phyloP scores from a whole-genome alignment of 2,888 invertebrate genomes.

The Erebia epiphron region DNA sequence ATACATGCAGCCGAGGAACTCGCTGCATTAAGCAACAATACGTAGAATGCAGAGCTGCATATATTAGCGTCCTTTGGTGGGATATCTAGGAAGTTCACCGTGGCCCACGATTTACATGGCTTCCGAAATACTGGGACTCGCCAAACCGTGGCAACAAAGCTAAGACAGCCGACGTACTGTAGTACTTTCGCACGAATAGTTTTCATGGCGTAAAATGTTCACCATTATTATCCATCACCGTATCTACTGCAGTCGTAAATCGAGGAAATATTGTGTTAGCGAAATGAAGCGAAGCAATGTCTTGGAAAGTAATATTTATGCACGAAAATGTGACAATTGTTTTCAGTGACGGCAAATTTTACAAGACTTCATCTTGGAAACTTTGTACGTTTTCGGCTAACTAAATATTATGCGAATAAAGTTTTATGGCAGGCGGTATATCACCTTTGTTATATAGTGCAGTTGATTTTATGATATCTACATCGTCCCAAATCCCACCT shows the following conservation, averaged over 20 bases:
- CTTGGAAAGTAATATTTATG: slow-evolving; percentile 33
- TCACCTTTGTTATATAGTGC: neutral
- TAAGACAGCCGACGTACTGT: slow-evolving; percentile 38
- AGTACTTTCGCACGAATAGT: slow-evolving; percentile 41
- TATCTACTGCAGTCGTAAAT: slow-evolving; percentile 29
- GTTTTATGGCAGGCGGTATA: too few species aligned
- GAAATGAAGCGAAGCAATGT: slow-evolving; percentile 28
- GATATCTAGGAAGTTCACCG: slow-evolving; percentile 76
- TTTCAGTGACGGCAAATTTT: slow-evolving; percentile 19
- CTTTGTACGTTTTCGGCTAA: neutral
- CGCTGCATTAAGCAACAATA: slow-evolving; percentile 75
- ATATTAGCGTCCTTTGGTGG: slow-evolving; percentile 80
- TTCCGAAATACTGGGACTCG: slow-evolving; percentile 73
- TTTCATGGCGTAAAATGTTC: slow-evolving; percentile 36
- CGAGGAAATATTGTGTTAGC: slow-evolving; percentile 29
- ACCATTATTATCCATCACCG: slow-evolving; percentile 37
- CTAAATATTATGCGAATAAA: too few species aligned
- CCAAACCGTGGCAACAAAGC: slow-evolving; percentile 53
- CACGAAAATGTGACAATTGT: slow-evolving; percentile 25
- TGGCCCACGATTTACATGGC: slow-evolving; percentile 76
- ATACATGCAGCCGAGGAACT: slow-evolving; percentile 70
- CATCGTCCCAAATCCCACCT: too few species aligned
- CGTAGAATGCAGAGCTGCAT: slow-evolving; percentile 76
- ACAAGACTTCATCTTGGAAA: slow-evolving; percentile 7
- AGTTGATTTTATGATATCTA: too few species aligned